Conservation (phyloP, 2,888 invertebrate species). For the Selenia dentaria region DNA sequence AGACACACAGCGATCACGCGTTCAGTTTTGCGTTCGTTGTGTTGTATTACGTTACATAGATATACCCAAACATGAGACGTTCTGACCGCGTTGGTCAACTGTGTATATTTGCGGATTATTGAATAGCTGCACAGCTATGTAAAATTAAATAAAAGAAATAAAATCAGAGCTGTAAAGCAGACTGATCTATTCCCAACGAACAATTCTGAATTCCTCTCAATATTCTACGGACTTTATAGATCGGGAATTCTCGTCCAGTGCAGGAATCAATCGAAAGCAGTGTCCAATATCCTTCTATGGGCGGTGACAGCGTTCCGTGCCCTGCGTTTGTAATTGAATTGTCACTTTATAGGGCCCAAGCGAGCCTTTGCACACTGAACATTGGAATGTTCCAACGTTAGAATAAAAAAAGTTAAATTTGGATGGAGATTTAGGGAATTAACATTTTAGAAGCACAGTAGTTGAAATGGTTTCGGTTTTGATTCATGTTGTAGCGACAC, state of each 20-base stretch:
- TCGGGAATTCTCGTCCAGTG: neutral
- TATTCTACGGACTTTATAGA: slow-evolving; percentile 1
- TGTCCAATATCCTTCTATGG: slow-evolving; percentile 32
- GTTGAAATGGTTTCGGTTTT: too few species aligned
- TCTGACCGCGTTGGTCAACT: too few species aligned
- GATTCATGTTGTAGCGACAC: too few species aligned
- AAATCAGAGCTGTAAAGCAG: neutral
- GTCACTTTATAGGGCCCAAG: slow-evolving; percentile 59
- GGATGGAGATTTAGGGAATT: slow-evolving; percentile 3
- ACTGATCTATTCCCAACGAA: neutral
- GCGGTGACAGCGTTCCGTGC: slow-evolving; percentile 39
- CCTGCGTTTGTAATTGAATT: slow-evolving; percentile 62
- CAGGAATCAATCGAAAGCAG: slow-evolving; percentile 16
- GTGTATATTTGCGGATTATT: too few species aligned
- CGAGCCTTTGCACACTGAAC: slow-evolving; percentile 26
- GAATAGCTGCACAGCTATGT: neutral
- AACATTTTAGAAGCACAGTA: too few species aligned
- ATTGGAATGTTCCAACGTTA: slow-evolving; percentile 7
- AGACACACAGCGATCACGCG: too few species aligned
- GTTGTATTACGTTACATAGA: too few species aligned
- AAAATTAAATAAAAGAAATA: neutral
- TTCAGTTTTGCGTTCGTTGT: too few species aligned
- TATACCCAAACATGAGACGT: too few species aligned
- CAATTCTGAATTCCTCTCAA: neutral
- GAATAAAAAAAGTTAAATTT: slow-evolving; percentile 11